Percentiles rank a stretch among this genome's conserved stretches.
Evolutionary conservation across 2,797 vertebrate genomes (phyloP).

Genomic region (Ciconia nigra): DNA sequence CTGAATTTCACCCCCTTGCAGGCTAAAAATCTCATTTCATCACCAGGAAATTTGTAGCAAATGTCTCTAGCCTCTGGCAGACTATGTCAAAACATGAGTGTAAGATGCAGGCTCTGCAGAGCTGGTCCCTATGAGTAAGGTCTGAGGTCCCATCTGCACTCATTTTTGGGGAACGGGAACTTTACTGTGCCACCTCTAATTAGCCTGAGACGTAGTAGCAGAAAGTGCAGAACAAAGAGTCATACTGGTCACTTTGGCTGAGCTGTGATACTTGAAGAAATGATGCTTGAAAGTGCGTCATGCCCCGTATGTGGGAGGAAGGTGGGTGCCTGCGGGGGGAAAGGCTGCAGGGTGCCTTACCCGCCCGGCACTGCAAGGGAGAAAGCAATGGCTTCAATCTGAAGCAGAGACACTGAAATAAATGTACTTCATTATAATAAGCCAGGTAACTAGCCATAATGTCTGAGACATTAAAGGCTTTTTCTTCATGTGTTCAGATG

Average conservation of each 20-base stretch:
- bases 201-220: neutral
- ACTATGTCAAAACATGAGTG: neutral
- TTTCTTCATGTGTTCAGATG: neutral
- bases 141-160: neutral
- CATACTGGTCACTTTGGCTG: neutral
- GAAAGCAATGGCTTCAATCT: neutral
- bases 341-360: neutral
- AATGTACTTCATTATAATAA: neutral
- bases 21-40: neutral
- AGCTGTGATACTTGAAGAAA: neutral
- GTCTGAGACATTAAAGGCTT: neutral
- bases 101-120: neutral
- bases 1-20: neutral
- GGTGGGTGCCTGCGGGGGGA: neutral
- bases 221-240: neutral
- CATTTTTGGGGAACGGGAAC: accelerated
- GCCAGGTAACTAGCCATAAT: neutral
- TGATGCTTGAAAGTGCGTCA: neutral
- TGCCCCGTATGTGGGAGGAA: neutral
- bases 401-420: neutral
- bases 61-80: neutral
- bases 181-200: neutral
- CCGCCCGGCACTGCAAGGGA: accelerated
- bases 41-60: neutral
- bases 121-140: neutral